A percentile compares a stretch with the other conserved stretches of the same genome.
phyloP scores from a whole-genome alignment of 2,888 invertebrate genomes.

The Ophonus ardosiacus region DNA sequence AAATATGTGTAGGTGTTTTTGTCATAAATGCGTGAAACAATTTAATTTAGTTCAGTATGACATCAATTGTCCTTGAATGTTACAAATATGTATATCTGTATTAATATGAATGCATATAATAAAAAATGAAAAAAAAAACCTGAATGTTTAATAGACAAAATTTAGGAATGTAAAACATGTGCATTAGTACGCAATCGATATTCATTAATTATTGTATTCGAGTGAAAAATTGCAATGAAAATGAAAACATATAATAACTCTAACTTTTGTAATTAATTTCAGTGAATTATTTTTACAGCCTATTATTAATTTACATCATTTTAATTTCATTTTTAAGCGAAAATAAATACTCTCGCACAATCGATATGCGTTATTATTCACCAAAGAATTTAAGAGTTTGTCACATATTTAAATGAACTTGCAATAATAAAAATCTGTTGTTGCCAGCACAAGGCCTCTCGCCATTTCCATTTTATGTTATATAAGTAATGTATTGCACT shows the following conservation, averaged over 20 bases:
- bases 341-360: not conserved
- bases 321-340: constrained; percentile 40
- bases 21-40: not conserved
- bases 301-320: constrained; percentile 43
- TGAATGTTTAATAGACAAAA: constrained; percentile 4
- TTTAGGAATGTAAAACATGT: constrained; percentile 42
- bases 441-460: no score
- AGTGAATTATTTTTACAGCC: constrained; percentile 41
- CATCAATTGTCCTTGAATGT: constrained; percentile 4
- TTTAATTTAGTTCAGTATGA: constrained; percentile 39
- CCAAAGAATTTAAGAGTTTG: not conserved
- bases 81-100: constrained; percentile 18
- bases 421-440: no score
- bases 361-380: not conserved
- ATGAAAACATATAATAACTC: constrained; percentile 49
- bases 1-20: not conserved
- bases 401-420: not conserved
- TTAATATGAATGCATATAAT: constrained; percentile 19
- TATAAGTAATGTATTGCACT: no score
- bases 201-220: constrained; percentile 42
- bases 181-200: constrained; percentile 31
- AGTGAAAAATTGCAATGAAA: constrained; percentile 51
- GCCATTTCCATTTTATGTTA: no score
- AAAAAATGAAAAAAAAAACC: constrained; percentile 39
- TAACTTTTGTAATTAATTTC: constrained; percentile 49